Evolutionary conservation across 2,113 vertebrate species (phyloP).

Genomic region (Ascaphus truei): DNA sequence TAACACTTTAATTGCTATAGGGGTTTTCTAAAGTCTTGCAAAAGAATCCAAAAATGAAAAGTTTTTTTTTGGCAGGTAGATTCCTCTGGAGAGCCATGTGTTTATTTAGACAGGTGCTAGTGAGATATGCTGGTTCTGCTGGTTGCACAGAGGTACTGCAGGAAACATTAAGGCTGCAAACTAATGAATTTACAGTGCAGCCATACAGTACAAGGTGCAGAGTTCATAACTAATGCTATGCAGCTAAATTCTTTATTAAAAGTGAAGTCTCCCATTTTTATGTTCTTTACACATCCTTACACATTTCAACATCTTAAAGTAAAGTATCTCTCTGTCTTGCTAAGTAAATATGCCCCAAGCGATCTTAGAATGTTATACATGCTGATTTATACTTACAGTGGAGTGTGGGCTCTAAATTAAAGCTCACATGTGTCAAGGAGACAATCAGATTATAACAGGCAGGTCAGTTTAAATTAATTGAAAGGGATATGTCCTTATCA

Average conservation of each 20-base stretch:
- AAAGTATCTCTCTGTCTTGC: slow-evolving; percentile 14
- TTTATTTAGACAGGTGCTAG: slow-evolving; percentile 73
- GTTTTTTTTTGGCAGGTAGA: slow-evolving; percentile 54
- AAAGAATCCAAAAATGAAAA: background rate
- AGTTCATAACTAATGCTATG: too few relatives aligned
- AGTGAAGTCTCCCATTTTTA: too few relatives aligned
- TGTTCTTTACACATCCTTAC: slow-evolving; percentile 46
- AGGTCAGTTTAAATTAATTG: background rate
- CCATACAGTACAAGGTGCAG: too few relatives aligned
- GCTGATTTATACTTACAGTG: background rate
- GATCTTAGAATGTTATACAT: background rate
- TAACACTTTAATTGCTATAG: background rate
- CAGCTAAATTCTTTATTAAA: too few relatives aligned
- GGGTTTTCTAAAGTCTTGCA: background rate
- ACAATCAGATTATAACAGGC: background rate
- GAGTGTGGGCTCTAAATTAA: slow-evolving; percentile 8
- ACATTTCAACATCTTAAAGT: slow-evolving; percentile 40
- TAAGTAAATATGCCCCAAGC: background rate
- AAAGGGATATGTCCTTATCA: background rate
- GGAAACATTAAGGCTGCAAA: slow-evolving; percentile 60
- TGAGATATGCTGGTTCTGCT: slow-evolving; percentile 51
- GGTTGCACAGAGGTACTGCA: slow-evolving; percentile 55
- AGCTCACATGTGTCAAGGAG: background rate
- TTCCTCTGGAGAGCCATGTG: slow-evolving; percentile 58
- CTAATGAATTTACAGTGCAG: slow-evolving; percentile 66